These are phyloP conservation scores for Tholera decimalis DNA, from an alignment of 2,888 invertebrate genomes.

Conservation along the genomic window DNA sequence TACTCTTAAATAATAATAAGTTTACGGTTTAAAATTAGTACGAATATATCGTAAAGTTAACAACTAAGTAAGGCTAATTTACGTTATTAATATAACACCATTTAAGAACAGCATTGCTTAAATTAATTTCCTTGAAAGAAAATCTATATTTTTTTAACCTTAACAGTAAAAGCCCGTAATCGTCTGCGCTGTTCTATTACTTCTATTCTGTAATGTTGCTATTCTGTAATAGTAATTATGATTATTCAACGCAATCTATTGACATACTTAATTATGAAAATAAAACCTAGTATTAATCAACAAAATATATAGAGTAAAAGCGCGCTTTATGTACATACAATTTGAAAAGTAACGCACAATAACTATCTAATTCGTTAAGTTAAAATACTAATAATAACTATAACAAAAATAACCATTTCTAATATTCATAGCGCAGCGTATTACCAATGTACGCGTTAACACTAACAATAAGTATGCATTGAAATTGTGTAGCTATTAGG, in stretches of 20 bases:
- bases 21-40: background rate
- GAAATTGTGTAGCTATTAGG: too few relatives aligned
- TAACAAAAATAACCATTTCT: background rate
- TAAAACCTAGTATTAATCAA: too few relatives aligned
- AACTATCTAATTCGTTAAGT: slow-evolving; percentile 2
- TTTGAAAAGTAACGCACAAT: slow-evolving; percentile 71
- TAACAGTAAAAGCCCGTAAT: background rate
- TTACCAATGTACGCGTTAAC: background rate
- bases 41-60: slow-evolving; percentile 4
- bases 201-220: too few relatives aligned
- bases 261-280: too few relatives aligned
- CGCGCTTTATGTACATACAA: slow-evolving; percentile 69
- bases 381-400: too few relatives aligned
- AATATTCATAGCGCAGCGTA: background rate
- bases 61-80: slow-evolving; percentile 9
- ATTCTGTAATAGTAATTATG: too few relatives aligned
- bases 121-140: background rate
- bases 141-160: background rate
- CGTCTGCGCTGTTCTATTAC: too few relatives aligned
- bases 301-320: slow-evolving; percentile 50
- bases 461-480: too few relatives aligned
- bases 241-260: background rate
- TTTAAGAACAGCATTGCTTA: background rate
- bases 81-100: background rate
- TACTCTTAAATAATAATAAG: background rate